Conservation (phyloP, 37 sponge, comb jelly and placozoan species). For the Geodia barretti region DNA sequence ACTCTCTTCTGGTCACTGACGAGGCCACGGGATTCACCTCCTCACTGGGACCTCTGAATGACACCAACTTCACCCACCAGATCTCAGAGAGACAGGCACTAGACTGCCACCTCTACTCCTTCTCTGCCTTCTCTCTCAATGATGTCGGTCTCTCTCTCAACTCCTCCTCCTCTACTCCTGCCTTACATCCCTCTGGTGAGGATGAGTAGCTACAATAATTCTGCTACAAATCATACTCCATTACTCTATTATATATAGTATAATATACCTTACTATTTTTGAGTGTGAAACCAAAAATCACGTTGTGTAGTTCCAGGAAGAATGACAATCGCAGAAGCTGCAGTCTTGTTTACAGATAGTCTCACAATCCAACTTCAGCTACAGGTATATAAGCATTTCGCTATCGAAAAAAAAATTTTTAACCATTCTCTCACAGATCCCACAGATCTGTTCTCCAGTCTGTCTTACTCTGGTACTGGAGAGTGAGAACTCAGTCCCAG, state of each 20-base stretch:
- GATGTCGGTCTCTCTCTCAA: neutral
- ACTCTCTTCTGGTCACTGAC: neutral
- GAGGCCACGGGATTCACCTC: neutral
- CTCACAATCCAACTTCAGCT: neutral
- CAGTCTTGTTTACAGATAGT: neutral
- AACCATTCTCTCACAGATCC: too few relatives aligned
- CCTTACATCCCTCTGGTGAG: neutral
- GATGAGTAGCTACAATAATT: neutral
- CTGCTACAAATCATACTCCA: neutral
- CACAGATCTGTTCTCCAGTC: neutral
- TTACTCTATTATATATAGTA: neutral
- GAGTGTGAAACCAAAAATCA: too few relatives aligned
- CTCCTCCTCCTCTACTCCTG: neutral
- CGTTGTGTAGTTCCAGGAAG: neutral
- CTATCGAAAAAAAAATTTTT: too few relatives aligned
- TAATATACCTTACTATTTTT: too few relatives aligned
- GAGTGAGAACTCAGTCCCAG: too few relatives aligned
- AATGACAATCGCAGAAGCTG: neutral
- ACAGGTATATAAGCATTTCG: neutral
- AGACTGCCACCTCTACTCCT: neutral
- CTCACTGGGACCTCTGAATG: neutral
- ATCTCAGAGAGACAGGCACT: neutral
- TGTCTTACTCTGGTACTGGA: neutral
- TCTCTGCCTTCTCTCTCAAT: neutral
- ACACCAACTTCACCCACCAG: neutral